Percentiles rank a stretch among this genome's conserved stretches.
phyloP scores from a whole-genome alignment of 1,140 invertebrate genomes.

The Anagrus nilaparvatae region DNA sequence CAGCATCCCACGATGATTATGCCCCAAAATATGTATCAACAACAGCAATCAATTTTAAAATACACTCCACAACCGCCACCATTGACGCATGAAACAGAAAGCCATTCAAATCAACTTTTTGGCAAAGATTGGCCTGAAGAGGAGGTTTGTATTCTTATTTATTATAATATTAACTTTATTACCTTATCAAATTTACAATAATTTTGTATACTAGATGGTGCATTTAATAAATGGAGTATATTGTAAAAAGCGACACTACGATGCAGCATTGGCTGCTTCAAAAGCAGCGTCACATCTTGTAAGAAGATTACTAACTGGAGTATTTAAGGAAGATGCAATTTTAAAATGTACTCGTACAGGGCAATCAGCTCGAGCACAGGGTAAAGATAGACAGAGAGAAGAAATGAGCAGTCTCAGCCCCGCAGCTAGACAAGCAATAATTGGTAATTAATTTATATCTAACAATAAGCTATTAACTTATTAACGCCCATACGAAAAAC shows the following conservation, averaged over 20 bases:
- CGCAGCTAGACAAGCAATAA: conserved; percentile 23
- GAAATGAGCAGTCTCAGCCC: conserved; percentile 20
- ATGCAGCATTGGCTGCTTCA: conserved; percentile 18
- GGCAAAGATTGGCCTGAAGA: conserved; percentile 21
- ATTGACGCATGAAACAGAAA: too few species aligned
- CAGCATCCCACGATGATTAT: too few species aligned
- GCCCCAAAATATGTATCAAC: too few species aligned
- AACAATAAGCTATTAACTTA: too few species aligned
- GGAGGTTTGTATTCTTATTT: conserved; percentile 12
- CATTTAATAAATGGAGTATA: conserved; percentile 19
- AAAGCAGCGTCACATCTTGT: conserved; percentile 22
- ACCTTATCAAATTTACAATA: too few species aligned
- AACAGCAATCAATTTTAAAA: too few species aligned
- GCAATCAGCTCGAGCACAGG: conserved; percentile 22
- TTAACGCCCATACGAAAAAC: too few species aligned
- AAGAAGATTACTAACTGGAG: conserved; percentile 21
- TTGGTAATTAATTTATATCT: conserved; percentile 19
- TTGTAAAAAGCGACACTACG: conserved; percentile 23
- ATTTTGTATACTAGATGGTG: too few species aligned
- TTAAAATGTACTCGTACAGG: conserved; percentile 22
- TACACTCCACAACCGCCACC: too few species aligned
- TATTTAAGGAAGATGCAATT: conserved; percentile 23
- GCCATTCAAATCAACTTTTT: conserved; percentile 20
- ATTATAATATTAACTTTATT: too few species aligned
- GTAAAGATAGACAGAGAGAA: conserved; percentile 20